phyloP scores from a whole-genome alignment of 2,113 vertebrate species.

The Apteryx mantelli region DNA sequence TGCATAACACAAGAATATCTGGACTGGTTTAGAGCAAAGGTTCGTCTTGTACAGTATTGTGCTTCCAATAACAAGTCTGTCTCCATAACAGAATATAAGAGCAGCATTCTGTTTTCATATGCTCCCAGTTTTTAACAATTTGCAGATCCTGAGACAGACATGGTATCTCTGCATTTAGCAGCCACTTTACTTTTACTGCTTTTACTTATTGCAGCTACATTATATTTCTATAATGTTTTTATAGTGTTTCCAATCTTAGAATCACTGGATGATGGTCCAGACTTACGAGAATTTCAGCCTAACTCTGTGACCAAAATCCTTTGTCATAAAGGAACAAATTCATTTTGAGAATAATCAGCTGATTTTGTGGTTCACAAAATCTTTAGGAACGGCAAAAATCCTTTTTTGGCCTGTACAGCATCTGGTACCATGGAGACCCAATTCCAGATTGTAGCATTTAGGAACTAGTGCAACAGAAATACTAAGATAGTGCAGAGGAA shows the following conservation, averaged over 20 bases:
- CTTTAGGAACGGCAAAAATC: background rate
- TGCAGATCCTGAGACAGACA: background rate
- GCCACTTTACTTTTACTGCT: background rate
- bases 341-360: background rate
- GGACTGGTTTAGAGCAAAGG: background rate
- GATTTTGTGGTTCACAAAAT: background rate
- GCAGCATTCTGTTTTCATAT: background rate
- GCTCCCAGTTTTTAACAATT: background rate
- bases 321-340: background rate
- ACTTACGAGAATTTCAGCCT: background rate
- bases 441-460: background rate
- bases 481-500: background rate
- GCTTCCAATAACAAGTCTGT: background rate
- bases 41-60: background rate
- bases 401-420: background rate
- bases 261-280: background rate
- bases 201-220: background rate
- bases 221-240: background rate
- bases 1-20: background rate
- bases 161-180: background rate
- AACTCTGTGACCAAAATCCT: background rate
- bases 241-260: background rate
- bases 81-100: background rate
- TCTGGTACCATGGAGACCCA: background rate
- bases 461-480: background rate